Percentiles rank a stretch among this genome's conserved stretches.
phyloP scores from a whole-genome alignment of 2,797 vertebrate genomes.

The Harpagifer antarcticus region DNA sequence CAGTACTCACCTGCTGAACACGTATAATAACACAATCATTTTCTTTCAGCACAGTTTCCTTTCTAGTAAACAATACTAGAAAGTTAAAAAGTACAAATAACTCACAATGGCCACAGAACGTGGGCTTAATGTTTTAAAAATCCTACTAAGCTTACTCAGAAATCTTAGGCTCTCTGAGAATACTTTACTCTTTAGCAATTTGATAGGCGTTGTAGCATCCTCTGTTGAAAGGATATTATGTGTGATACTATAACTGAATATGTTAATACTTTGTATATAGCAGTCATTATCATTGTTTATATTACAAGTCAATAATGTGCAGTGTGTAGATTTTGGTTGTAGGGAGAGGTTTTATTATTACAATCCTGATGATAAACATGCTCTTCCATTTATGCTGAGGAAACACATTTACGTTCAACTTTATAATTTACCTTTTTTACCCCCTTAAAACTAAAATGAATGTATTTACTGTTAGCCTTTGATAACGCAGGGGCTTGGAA shows the following conservation, averaged over 20 bases:
- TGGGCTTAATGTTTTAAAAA: slow-evolving; percentile 33
- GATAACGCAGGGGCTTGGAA: slow-evolving; percentile 64
- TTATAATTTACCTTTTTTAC: slow-evolving; percentile 24
- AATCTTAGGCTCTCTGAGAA: slow-evolving; percentile 69
- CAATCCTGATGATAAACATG: slow-evolving; percentile 47
- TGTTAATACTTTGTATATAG: slow-evolving; percentile 85
- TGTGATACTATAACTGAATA: slow-evolving; percentile 73
- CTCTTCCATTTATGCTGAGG: slow-evolving; percentile 36
- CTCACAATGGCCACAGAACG: slow-evolving; percentile 6
- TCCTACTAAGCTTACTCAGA: slow-evolving; percentile 46
- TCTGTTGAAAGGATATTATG: slow-evolving; percentile 73
- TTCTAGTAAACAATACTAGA: slow-evolving; percentile 44
- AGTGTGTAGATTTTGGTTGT: slow-evolving; percentile 74
- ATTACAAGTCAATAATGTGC: slow-evolving; percentile 78
- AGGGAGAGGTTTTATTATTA: slow-evolving; percentile 64
- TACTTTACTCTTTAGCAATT: slow-evolving; percentile 80
- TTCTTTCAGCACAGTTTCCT: slow-evolving; percentile 25
- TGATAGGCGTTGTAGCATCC: slow-evolving; percentile 84
- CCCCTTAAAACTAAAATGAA: slow-evolving; percentile 77
- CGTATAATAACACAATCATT: neutral
- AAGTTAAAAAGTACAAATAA: slow-evolving; percentile 3
- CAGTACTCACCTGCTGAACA: slow-evolving; percentile 7
- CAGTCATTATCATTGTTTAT: slow-evolving; percentile 81
- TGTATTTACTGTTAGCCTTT: slow-evolving; percentile 86
- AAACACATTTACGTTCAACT: slow-evolving; percentile 56